Percentiles rank a stretch among this genome's conserved stretches.
phyloP scores from a whole-genome alignment of 2,113 vertebrate species.

The Terrapene triunguis region DNA sequence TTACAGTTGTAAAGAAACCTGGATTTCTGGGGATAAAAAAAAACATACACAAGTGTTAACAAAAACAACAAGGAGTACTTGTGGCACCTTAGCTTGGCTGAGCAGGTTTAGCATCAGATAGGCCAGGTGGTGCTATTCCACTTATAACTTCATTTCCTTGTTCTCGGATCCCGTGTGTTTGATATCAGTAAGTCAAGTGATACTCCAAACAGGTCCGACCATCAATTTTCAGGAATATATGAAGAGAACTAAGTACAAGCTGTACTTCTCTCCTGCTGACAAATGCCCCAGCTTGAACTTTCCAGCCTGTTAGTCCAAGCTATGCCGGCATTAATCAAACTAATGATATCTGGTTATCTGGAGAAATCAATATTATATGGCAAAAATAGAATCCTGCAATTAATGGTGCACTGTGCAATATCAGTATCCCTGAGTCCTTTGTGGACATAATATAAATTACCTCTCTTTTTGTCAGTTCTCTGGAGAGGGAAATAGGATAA shows the following conservation, averaged over 20 bases:
- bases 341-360: slow-evolving; percentile 62
- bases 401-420: slow-evolving; percentile 4
- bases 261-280: slow-evolving; percentile 35
- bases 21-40: slow-evolving; percentile 15
- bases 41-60: background rate
- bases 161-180: background rate
- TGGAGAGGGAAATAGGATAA: background rate
- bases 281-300: slow-evolving; percentile 49
- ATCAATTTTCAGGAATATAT: background rate
- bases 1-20: slow-evolving; percentile 18
- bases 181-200: background rate
- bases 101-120: background rate
- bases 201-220: background rate
- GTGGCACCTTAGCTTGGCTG: background rate
- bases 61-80: too few relatives aligned
- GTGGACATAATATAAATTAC: slow-evolving; percentile 24
- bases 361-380: slow-evolving; percentile 56
- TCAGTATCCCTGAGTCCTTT: slow-evolving; percentile 21
- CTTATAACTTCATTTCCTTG: background rate
- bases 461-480: background rate
- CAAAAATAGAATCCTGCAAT: slow-evolving; percentile 28
- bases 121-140: background rate
- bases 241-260: slow-evolving; percentile 7
- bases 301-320: slow-evolving; percentile 35
- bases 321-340: slow-evolving; percentile 61